phyloP scores from a whole-genome alignment of 2,888 invertebrate species.

The Microctonus aethiopoides region DNA sequence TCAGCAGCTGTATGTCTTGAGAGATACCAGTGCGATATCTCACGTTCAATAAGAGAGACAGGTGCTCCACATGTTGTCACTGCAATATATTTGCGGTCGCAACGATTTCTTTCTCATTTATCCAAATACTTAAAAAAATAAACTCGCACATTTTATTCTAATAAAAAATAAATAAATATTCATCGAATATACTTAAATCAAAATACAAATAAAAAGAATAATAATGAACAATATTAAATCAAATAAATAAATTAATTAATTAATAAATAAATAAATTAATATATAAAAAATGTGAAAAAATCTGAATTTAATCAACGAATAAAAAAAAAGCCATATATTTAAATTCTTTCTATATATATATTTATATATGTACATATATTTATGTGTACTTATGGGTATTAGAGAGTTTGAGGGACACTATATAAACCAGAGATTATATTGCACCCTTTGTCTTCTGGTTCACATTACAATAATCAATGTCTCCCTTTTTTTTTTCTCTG shows the following conservation, averaged over 20 bases:
- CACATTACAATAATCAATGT: constrained; percentile 65
- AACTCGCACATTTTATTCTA: not conserved
- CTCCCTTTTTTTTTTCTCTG: constrained; percentile 31
- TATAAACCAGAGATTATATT: constrained; percentile 54
- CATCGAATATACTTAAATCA: constrained; percentile 4
- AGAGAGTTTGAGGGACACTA: constrained; percentile 7
- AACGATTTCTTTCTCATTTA: constrained; percentile 24
- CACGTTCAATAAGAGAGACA: constrained; percentile 13
- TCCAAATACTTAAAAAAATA: no score
- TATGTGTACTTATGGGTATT: not conserved
- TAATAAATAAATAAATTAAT: no score
- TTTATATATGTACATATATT: not conserved
- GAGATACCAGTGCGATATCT: constrained; percentile 28
- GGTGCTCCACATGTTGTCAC: constrained; percentile 22
- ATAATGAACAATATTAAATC: not conserved
- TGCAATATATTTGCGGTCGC: constrained; percentile 8
- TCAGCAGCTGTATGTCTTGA: constrained; percentile 25
- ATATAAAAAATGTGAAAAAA: not conserved
- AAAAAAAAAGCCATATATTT: not conserved
- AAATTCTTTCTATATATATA: no score
- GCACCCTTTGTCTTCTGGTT: constrained; percentile 63
- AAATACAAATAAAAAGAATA: not conserved
- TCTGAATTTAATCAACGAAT: not conserved
- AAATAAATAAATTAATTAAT: no score
- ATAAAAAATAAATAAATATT: not conserved